phyloP scores from a whole-genome alignment of 2,113 vertebrate species.

The Hippoglossus stenolepis region DNA sequence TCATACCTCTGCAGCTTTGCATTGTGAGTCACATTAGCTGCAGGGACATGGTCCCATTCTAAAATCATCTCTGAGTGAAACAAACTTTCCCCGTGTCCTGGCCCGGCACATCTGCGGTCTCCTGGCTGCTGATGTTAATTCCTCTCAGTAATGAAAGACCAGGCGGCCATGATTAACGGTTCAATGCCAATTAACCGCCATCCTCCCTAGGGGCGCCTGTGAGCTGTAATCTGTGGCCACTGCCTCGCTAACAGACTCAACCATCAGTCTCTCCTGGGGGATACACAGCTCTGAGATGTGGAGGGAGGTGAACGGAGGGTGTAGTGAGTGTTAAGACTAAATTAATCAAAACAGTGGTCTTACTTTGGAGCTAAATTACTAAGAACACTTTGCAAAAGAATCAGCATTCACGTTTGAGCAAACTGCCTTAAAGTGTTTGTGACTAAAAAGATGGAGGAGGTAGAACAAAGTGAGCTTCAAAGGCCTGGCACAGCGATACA shows the following conservation, averaged over 20 bases:
- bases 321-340: conserved; percentile 34
- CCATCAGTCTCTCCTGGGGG: conserved; percentile 64
- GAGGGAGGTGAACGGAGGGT: conserved; percentile 28
- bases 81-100: conserved; percentile 57
- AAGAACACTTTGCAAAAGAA: conserved; percentile 13
- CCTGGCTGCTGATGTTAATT: conserved; percentile 69
- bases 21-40: not conserved
- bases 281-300: conserved; percentile 27
- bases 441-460: not conserved
- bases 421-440: conserved; percentile 6
- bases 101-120: conserved; percentile 42
- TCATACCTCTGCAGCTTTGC: not conserved
- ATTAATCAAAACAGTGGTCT: conserved; percentile 46
- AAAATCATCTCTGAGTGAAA: conserved; percentile 43
- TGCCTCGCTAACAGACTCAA: conserved; percentile 54
- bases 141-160: conserved; percentile 68
- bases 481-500: no score
- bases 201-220: conserved; percentile 57
- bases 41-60: conserved; percentile 1
- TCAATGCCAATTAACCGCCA: conserved; percentile 77
- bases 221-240: conserved; percentile 63
- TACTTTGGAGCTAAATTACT: conserved; percentile 4
- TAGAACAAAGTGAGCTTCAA: not conserved
- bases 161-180: conserved; percentile 72
- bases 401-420: not conserved